Evolutionary conservation across 2,797 vertebrate genomes (phyloP), one percentile per base, ranked within the genome.

Genomic region (Balearica regulorum): DNA sequence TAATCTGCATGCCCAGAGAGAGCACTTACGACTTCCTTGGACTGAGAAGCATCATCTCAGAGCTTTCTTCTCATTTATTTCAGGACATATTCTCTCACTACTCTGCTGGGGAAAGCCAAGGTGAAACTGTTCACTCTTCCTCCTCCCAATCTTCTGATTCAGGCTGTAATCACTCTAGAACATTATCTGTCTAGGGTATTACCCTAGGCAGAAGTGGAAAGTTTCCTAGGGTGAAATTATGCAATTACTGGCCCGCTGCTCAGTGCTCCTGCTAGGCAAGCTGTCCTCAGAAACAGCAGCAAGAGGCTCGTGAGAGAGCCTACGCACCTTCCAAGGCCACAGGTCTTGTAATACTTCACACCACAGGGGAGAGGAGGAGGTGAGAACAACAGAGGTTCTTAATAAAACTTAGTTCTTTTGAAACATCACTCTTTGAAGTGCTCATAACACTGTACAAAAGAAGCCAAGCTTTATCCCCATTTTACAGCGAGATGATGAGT

Each of bases 1-100:
- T 91, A 46, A 95, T 55, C 84, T 93, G 20, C 16, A 8, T 83
- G 54, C 46, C 58, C 33, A 48, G 58, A 69, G 39, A 89, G 53
- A 92, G 69, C 39, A 44, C 46, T 41, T 85, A 55, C 5, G 76
- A 90, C 43, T 79, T 94, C 55, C 76, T 88, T 3, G 0, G 66
- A 55, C 54, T 77, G 57, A 80, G 80, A 93, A 80, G 44, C 25
- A 70, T 19, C 16, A 79, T 54, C 25, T 66, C 35, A 87, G 87
- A 83, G 35, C 66, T 89, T 92, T 79, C 62, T 93, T 94, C n/a
- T 55, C 21, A 5, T 90, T 94, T 95, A 51, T 91, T 91, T 90
- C 43, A 65, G n/a, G 37, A 72, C 31, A 28, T 57, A 55, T 13
- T 55, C 54, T 84, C 48, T 76, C 2, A 1, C 51, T 72, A 16